Conservation (phyloP, 2,888 invertebrate genomes). For the Balanococcus diminutus region DNA sequence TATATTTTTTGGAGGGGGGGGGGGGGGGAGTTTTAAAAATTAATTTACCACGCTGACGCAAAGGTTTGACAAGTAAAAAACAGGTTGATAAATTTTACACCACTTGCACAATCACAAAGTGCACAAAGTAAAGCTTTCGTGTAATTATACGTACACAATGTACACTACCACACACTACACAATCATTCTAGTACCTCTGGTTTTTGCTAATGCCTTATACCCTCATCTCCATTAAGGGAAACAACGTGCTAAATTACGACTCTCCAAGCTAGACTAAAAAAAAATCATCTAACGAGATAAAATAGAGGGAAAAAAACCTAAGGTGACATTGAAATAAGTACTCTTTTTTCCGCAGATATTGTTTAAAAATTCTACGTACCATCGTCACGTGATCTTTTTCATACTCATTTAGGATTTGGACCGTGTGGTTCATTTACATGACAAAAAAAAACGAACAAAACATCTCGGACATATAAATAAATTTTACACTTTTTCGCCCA, state of each 20-base stretch:
- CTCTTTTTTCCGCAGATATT: background rate
- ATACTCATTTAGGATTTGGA: background rate
- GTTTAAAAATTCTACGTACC: constrained; percentile 9
- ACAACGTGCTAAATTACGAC: background rate
- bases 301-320: background rate
- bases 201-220: background rate
- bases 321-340: background rate
- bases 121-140: too few relatives aligned
- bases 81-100: too few relatives aligned
- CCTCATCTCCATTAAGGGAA: background rate
- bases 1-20: too few relatives aligned
- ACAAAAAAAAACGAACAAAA: background rate
- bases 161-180: too few relatives aligned
- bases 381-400: background rate
- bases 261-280: background rate
- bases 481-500: background rate
- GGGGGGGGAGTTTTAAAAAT: too few relatives aligned
- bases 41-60: too few relatives aligned
- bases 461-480: background rate
- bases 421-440: background rate
- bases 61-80: too few relatives aligned
- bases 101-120: too few relatives aligned
- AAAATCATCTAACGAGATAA: background rate
- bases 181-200: too few relatives aligned
- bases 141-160: too few relatives aligned